These are phyloP conservation scores for Apostichopus japonicus DNA, from an alignment of 35 echinoderm and acorn worm species.

Conservation along the genomic window DNA sequence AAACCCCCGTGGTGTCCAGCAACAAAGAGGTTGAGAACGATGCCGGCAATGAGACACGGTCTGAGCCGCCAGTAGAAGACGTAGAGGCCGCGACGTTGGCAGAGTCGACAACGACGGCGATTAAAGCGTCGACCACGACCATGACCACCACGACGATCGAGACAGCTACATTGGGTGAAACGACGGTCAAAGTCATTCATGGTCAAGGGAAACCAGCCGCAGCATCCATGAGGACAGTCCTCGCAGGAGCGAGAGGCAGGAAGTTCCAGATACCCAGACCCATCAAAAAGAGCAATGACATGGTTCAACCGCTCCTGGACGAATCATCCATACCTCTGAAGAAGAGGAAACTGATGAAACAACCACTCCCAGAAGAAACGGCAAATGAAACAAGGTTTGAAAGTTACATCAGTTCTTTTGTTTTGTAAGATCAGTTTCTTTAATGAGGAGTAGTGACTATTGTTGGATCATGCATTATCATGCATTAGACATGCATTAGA, in stretches of 20 bases:
- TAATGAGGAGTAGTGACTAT: too few relatives aligned
- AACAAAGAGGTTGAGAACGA: neutral
- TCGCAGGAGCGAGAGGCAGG: constrained; percentile 16
- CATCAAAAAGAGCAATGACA: neutral
- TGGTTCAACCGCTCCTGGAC: constrained; percentile 41
- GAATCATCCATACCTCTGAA: constrained; percentile 90
- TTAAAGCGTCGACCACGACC: neutral
- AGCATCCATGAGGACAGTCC: constrained; percentile 44
- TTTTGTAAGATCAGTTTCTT: neutral
- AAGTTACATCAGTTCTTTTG: neutral
- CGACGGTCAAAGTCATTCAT: constrained; percentile 45
- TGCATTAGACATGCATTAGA: too few relatives aligned
- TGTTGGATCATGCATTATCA: too few relatives aligned
- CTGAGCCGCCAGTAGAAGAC: neutral
- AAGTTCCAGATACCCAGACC: constrained; percentile 58
- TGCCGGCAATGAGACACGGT: neutral
- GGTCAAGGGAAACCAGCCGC: constrained; percentile 51
- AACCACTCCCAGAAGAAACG: constrained; percentile 71
- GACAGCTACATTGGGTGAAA: neutral
- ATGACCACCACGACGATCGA: neutral
- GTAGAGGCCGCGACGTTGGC: neutral
- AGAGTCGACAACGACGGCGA: neutral
- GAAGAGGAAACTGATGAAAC: constrained; percentile 91
- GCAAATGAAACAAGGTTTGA: constrained; percentile 25
- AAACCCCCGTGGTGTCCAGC: neutral